A percentile compares a stretch with the other conserved stretches of the same genome.
Conservation (phyloP, 2,888 invertebrate genomes). For the Heliconius charithonia region DNA sequence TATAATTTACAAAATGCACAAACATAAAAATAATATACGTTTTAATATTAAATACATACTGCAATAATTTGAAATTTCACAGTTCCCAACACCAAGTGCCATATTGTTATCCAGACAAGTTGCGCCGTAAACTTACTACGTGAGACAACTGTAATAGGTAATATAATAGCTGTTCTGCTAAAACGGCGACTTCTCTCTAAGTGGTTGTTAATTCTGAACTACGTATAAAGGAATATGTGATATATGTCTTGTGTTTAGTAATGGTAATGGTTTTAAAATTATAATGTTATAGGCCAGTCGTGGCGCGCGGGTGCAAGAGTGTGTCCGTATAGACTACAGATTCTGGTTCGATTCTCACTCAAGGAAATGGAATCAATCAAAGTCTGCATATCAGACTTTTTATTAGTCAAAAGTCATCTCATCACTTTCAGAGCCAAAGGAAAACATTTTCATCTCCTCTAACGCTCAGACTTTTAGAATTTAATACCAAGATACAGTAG, state of each 20-base stretch:
- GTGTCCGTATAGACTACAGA: too few relatives aligned
- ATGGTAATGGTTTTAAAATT: background rate
- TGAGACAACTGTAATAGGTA: slow-evolving; percentile 14
- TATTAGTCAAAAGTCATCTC: too few relatives aligned
- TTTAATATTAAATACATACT: background rate
- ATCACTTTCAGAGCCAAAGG: too few relatives aligned
- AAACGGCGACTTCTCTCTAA: slow-evolving; percentile 21
- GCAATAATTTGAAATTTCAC: slow-evolving; percentile 16
- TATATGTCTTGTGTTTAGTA: background rate
- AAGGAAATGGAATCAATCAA: too few relatives aligned
- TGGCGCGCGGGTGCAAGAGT: too few relatives aligned
- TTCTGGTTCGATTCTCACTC: too few relatives aligned
- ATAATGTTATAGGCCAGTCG: too few relatives aligned
- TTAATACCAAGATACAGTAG: too few relatives aligned
- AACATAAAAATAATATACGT: background rate
- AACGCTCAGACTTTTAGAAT: too few relatives aligned
- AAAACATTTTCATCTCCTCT: too few relatives aligned
- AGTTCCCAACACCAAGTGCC: slow-evolving; percentile 15
- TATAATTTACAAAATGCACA: background rate
- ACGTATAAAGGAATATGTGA: background rate
- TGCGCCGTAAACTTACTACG: slow-evolving; percentile 18
- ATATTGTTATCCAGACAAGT: slow-evolving; percentile 21
- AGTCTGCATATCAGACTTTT: too few relatives aligned
- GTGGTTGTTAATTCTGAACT: slow-evolving; percentile 17
- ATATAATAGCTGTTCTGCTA: slow-evolving; percentile 14